Evolutionary conservation across 2,797 vertebrate species (phyloP).

Genomic region (Pipistrellus nathusii): DNA sequence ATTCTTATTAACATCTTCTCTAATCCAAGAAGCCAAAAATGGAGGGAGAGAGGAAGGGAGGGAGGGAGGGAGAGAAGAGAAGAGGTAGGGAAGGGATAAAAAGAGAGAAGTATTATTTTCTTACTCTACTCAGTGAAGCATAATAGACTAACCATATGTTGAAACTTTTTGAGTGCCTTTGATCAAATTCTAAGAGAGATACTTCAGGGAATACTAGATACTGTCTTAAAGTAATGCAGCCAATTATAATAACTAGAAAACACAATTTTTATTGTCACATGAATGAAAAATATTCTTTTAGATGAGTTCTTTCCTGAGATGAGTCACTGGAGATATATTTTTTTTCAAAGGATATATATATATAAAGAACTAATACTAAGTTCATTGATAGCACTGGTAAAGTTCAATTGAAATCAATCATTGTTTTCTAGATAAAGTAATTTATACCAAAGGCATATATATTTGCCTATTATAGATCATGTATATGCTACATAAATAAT

Average conservation of each 20-base stretch:
- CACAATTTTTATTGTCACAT: not conserved
- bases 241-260: constrained; percentile 25
- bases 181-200: constrained; percentile 23
- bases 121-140: not conserved
- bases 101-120: not conserved
- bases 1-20: constrained; percentile 48
- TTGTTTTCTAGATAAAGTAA: not conserved
- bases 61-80: not conserved
- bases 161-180: constrained; percentile 55
- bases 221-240: constrained; percentile 1
- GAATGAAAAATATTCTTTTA: constrained; percentile 57
- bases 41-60: not conserved
- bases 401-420: not conserved
- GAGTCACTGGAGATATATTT: constrained; percentile 33
- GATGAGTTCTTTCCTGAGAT: constrained; percentile 40
- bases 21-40: not conserved
- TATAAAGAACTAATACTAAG: constrained; percentile 5
- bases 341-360: not conserved
- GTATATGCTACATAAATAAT: not conserved
- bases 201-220: constrained; percentile 59
- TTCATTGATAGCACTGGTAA: not conserved
- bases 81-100: not conserved
- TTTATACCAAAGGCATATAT: constrained; percentile 26
- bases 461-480: not conserved
- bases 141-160: constrained; percentile 52